Base-by-base conservation (phyloP, 2,797 vertebrate species). In the Phyllotis vaccarum region DNA sequence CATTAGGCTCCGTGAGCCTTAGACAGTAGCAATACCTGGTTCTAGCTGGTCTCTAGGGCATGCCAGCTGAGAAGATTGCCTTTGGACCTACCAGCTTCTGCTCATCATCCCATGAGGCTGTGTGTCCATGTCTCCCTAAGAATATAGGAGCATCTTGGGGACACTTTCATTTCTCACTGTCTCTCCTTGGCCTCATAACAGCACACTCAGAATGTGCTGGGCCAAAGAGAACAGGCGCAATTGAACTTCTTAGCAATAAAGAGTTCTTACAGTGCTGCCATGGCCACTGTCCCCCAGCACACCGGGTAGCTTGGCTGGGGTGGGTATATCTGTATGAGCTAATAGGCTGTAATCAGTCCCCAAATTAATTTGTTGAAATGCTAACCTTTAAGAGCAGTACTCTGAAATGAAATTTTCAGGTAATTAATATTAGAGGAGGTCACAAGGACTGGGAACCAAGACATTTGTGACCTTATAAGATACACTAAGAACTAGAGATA, bases 1-100 rank as follows among this genome's bases (percentile, higher is more conserved):
- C 31, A 0, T 2, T 6, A n/a, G 5, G 8, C 49, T 14, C 11
- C 2, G 31, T 60, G 31, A 21, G 56, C 31, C 16, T 14, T 0
- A 0, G 29, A 34, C 22, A 60, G 24, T n/a, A 40, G 11, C 56
- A 29, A 37, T 10, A 9, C n/a, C 85, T 72, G 83, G 66, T 22
- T 43, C 60, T 83, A 22, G 40, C 81, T 64, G 40, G 60, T 29
- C 17, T 34, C 5, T 16, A 13, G 27, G 0, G 12, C 11, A 6
- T 22, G 52, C 11, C 82, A 16, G 82, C 43, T 21, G 68, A 31
- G n/a, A n/a, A n/a, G 29, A n/a, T 10, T 12, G 31, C 46, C 22
- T 37, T 5, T 27, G 24, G 6, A 74, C 52, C 52, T 19, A 34
- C 6, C 37, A 43, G 70, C 70, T 46, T 46, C 54, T 1, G 0